Evolutionary conservation across 2,113 vertebrate genomes (phyloP), one percentile per base, ranked within the genome.

Genomic region (Odocoileus hemionus): DNA sequence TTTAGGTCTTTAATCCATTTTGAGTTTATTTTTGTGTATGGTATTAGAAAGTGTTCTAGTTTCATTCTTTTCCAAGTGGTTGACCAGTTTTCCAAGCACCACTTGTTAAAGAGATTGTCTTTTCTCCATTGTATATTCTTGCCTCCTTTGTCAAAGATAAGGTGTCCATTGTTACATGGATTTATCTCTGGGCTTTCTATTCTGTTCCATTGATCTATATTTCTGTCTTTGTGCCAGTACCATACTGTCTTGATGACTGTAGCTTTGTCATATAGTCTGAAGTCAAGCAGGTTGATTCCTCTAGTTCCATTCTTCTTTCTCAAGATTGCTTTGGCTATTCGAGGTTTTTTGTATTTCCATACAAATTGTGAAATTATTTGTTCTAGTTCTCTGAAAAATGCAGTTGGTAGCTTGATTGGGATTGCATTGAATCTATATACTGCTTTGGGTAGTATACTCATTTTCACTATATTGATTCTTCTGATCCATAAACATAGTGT

Each of bases 101-200:
- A 36, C n/a, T 70, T 70, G 64, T 36, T 70, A 36, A 70, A 36
- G 64, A 70, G 64, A 39, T 70, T 70, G 2, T 36, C 19, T 70
- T 36, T 70, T 36, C n/a, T 70, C 9, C n/a, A 70, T 23, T 70
- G 5, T 0, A 70, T 70, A 70, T 39, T 39, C n/a, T 39, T 70
- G 9, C n/a, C n/a, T 70, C n/a, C 17, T 70, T 70, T 23, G 67
- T 70, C n/a, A 39, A 70, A 23, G 19, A 70, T 12, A 70, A 70
- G n/a, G 19, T 39, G n/a, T 70, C n/a, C n/a, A 70, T 70, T 12
- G 19, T 19, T 70, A 19, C 0, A 0, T 70, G 19, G 67, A 39
- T 23, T 70, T 39, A 70, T 36, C 67, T 70, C 67, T 70, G 0
- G 67, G n/a, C 4, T 70, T 70, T 70, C n/a, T 39, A 12, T 70